Conservation (phyloP, 2,888 invertebrate genomes). For the Drosophila mettleri region DNA sequence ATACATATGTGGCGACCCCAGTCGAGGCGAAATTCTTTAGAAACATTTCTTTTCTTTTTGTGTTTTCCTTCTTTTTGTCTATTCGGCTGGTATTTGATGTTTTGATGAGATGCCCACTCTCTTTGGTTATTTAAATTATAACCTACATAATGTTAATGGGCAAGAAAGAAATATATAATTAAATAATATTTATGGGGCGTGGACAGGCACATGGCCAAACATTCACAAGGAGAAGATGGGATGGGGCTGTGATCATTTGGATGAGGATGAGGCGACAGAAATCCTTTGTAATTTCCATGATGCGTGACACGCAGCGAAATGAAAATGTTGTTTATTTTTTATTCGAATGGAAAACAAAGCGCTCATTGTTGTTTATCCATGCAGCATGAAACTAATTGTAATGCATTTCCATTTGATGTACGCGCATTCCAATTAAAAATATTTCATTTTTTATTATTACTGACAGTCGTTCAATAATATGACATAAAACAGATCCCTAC, state of each 20-base stretch:
- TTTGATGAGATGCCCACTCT: constrained; percentile 56
- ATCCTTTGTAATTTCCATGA: constrained; percentile 31
- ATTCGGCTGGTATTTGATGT: constrained; percentile 52
- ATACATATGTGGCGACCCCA: constrained; percentile 73
- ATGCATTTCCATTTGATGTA: not conserved
- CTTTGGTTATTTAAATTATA: constrained; percentile 72
- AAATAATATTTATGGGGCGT: constrained; percentile 77
- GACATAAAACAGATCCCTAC: not conserved
- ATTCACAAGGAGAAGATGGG: constrained; percentile 20
- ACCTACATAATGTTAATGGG: constrained; percentile 79
- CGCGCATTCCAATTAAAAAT: constrained; percentile 5
- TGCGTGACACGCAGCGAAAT: constrained; percentile 10
- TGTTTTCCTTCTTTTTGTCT: constrained; percentile 25
- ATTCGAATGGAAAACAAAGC: constrained; percentile 22
- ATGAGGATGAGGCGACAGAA: constrained; percentile 9
- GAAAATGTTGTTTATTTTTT: constrained; percentile 3
- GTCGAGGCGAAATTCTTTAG: constrained; percentile 77
- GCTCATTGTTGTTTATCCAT: constrained; percentile 33
- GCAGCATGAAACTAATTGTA: constrained; percentile 13
- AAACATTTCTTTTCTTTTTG: constrained; percentile 55
- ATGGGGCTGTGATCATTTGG: not conserved
- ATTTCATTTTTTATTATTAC: not conserved
- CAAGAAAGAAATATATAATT: constrained; percentile 68
- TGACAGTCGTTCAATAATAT: not conserved
- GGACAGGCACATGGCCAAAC: constrained; percentile 77